These are phyloP conservation scores for Monoplex corrugatus DNA, from an alignment of 2,888 invertebrate genomes.

Conservation along the genomic window DNA sequence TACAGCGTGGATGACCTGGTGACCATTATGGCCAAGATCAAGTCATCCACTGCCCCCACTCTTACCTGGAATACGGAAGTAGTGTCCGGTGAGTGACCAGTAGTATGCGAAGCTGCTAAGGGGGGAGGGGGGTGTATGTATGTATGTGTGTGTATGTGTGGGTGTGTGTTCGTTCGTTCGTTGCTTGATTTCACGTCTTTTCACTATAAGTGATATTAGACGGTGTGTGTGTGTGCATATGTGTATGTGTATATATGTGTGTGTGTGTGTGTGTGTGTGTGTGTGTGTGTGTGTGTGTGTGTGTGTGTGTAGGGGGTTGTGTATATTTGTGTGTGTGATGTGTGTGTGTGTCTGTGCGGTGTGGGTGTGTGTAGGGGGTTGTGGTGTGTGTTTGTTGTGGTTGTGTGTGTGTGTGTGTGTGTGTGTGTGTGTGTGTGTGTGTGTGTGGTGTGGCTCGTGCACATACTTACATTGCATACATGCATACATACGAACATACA, in stretches of 20 bases:
- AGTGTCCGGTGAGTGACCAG: not conserved
- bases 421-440: not conserved
- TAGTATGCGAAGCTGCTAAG: not conserved
- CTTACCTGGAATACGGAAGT: conserved; percentile 1
- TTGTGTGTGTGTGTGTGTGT: not conserved
- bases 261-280: no score
- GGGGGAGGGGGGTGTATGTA: not conserved
- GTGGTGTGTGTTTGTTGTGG: no score
- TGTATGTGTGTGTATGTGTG: not conserved
- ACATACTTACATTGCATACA: no score
- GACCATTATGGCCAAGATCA: conserved; percentile 32
- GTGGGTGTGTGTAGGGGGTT: no score
- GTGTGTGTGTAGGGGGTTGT: no score
- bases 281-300: no score
- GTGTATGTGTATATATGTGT: no score
- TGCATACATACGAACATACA: not conserved
- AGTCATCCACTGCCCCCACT: conserved; percentile 8
- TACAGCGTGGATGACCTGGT: conserved; percentile 41
- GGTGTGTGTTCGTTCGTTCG: not conserved
- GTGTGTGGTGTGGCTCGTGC: not conserved
- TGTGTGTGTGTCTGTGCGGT: no score
- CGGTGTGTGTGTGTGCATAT: no score
- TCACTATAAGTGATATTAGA: not conserved
- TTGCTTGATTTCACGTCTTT: not conserved
- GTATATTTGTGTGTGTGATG: no score